Conservation (phyloP, 2,797 vertebrate genomes). For the Alfaro cultratus region DNA sequence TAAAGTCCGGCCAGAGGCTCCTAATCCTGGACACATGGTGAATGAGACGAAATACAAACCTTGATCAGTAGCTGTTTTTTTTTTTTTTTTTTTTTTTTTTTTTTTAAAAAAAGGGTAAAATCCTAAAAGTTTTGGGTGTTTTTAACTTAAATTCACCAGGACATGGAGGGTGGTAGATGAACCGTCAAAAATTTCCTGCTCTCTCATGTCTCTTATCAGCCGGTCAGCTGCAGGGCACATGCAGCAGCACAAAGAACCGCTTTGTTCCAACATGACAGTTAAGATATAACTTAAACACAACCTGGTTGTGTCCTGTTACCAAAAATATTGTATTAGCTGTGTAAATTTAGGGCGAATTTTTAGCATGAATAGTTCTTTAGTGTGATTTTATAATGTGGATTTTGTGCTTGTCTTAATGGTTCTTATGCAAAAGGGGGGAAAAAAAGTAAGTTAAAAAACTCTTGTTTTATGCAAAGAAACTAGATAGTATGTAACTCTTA, state of each 20-base stretch:
- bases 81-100: too few relatives aligned
- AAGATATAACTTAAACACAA: constrained; percentile 13
- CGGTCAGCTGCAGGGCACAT: constrained; percentile 46
- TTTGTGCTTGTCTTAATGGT: neutral
- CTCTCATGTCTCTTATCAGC: constrained; percentile 29
- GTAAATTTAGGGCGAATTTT: neutral
- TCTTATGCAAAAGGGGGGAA: neutral
- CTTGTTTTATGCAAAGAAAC: neutral
- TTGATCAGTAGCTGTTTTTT: neutral
- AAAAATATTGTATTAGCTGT: neutral
- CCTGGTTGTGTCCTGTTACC: constrained; percentile 13
- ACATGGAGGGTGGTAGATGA: neutral
- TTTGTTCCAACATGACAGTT: constrained; percentile 30
- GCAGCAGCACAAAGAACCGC: constrained; percentile 32
- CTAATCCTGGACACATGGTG: neutral
- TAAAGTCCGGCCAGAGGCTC: neutral
- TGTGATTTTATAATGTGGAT: neutral
- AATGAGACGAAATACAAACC: neutral
- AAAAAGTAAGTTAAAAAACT: neutral
- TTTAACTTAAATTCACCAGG: neutral
- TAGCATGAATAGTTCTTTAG: neutral
- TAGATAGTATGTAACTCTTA: neutral
- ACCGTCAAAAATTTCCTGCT: neutral
- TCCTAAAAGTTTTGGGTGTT: too few relatives aligned
- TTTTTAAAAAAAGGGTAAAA: too few relatives aligned